Evolutionary conservation across 2,113 vertebrate species (phyloP).

Genomic region (Actenoides hombroni): DNA sequence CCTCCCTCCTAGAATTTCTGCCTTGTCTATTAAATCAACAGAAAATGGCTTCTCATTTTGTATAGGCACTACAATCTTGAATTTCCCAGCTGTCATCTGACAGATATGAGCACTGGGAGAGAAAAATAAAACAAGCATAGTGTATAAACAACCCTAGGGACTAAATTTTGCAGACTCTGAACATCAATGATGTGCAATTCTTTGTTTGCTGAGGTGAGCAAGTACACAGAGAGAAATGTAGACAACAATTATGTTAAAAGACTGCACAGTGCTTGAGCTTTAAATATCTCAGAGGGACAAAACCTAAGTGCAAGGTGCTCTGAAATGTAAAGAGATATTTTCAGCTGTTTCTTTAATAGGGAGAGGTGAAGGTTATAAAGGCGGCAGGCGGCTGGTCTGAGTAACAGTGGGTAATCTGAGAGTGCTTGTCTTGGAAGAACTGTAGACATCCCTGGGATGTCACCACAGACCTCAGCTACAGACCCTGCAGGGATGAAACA

Average conservation of each 20-base stretch:
- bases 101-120: constrained; percentile 6
- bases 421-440: fast-evolving
- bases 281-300: constrained; percentile 11
- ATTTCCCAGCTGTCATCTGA: constrained; percentile 44
- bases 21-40: neutral
- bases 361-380: neutral
- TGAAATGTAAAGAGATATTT: neutral
- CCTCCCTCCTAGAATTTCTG: neutral
- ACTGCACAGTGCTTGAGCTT: neutral
- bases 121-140: neutral
- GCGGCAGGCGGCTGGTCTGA: neutral
- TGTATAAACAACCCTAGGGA: constrained; percentile 31
- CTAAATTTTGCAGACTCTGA: constrained; percentile 8
- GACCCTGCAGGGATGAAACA: neutral
- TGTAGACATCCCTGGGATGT: neutral
- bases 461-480: neutral
- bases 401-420: fast-evolving
- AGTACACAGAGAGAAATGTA: neutral
- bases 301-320: neutral
- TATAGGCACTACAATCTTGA: neutral
- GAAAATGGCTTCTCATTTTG: constrained; percentile 3
- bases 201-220: constrained; percentile 53
- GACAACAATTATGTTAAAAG: constrained; percentile 26
- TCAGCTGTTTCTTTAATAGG: neutral
- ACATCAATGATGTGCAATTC: neutral